These are phyloP conservation scores for Zosterops hypoxanthus DNA, from an alignment of 2,113 vertebrate genomes.

Conservation along the genomic window DNA sequence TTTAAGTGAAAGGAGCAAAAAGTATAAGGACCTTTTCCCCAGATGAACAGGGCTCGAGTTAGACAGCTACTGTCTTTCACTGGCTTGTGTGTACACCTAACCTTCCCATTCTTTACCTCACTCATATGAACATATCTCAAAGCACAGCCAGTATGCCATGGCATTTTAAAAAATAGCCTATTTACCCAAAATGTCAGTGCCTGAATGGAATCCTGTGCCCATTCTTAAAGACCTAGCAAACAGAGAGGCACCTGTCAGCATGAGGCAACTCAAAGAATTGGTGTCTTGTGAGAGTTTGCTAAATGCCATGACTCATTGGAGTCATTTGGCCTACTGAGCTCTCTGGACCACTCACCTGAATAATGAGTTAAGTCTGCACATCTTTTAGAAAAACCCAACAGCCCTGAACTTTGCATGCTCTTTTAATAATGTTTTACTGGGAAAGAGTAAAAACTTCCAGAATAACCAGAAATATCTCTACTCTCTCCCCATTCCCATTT, in stretches of 20 bases:
- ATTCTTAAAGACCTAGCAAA: background rate
- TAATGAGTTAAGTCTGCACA: background rate
- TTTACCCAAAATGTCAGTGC: constrained; percentile 24
- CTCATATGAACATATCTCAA: constrained; percentile 8
- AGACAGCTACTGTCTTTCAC: background rate
- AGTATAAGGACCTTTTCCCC: background rate
- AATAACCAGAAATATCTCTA: background rate
- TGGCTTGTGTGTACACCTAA: background rate
- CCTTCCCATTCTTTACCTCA: background rate
- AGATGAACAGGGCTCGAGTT: background rate
- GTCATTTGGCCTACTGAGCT: background rate
- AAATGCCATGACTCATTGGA: background rate
- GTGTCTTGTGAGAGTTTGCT: background rate
- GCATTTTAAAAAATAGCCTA: background rate
- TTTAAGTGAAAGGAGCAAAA: constrained; percentile 30
- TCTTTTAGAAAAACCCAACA: background rate
- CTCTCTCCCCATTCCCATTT: background rate
- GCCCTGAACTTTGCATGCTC: background rate
- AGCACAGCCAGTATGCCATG: background rate
- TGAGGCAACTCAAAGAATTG: background rate
- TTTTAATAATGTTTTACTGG: background rate
- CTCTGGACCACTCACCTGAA: background rate
- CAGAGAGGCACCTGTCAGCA: background rate
- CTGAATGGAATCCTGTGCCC: background rate
- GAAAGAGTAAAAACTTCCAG: background rate